Base-by-base conservation (phyloP, 2,797 vertebrate species). In the Spondyliosoma cantharus region DNA sequence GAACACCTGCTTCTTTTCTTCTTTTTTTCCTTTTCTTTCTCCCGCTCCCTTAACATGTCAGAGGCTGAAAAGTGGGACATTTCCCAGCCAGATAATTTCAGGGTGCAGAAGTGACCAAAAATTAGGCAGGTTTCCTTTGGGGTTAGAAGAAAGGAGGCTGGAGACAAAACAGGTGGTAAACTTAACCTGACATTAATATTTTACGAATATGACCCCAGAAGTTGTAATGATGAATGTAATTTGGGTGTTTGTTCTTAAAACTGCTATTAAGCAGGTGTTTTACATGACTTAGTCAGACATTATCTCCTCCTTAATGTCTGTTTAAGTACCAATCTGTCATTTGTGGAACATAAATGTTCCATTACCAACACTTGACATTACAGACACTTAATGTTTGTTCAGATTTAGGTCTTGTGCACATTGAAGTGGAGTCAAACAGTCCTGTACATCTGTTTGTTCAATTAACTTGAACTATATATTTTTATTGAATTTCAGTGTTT, bases 131-230 rank as follows among this genome's bases (percentile, higher is more conserved):
- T 85, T 91, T 89, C 88, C 79, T 90, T 86, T 77, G 53, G 85
- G 76, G 81, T 74, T 56, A 83, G 75, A 88, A 85, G 71, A 90
- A 86, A 87, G 75, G 68, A 67, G 46, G 62, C 78, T 79, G 22
- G 58, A 80, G 59, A 80, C 64, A 77, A 89, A 94, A 91, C 93
- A 94, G 91, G 87, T 93, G 93, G 84, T 87, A 70, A 90, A 90
- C 88, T 91, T 90, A 91, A 89, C 90, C 86, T 92, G 87, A 91
- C 87, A 86, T 89, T 90, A 89, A 93, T 93, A 83, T 93, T 94
- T 94, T 92, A 94, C 92, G 91, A 90, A 92, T 82, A 87, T 92
- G 89, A 92, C 90, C 88, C 80, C 78, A 84, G 83, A 87, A 81
- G 86, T 89, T 85, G 81, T 92, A 91, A 91, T 92, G 80, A 87